Conservation (phyloP, 2,113 vertebrate genomes). For the Phyllostomus discolor region DNA sequence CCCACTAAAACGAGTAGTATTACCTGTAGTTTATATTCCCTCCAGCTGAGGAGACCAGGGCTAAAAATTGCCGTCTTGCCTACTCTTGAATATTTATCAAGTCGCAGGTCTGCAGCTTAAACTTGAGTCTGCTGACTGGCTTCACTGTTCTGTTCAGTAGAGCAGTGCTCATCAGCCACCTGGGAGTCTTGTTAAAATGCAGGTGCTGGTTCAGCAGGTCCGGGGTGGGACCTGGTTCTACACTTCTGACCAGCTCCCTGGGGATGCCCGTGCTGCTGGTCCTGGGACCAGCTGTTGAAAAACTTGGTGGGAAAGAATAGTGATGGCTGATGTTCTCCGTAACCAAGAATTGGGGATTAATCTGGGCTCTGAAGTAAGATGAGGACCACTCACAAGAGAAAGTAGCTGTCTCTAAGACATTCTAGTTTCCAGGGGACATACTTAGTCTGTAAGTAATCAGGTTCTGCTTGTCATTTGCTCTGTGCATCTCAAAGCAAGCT, state of each 20-base stretch:
- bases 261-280: not conserved
- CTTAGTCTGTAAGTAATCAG: not conserved
- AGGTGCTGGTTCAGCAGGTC: not conserved
- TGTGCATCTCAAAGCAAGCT: not conserved
- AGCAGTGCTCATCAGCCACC: not conserved
- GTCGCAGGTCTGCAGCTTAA: not conserved
- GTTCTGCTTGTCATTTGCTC: not conserved
- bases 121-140: constrained; percentile 13
- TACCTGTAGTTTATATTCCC: not conserved
- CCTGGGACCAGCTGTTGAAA: not conserved
- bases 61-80: not conserved
- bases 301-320: not conserved
- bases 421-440: not conserved
- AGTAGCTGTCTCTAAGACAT: not conserved
- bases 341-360: not conserved
- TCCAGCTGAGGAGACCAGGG: not conserved
- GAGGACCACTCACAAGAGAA: not conserved
- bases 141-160: not conserved
- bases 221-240: not conserved
- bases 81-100: not conserved
- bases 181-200: not conserved
- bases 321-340: not conserved
- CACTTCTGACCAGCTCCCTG: not conserved
- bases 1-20: too few species aligned
- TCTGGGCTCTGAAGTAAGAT: not conserved